These are phyloP conservation scores for Ianthella basta DNA, from an alignment of 37 sponge, comb jelly and placozoan genomes.

Conservation along the genomic window DNA sequence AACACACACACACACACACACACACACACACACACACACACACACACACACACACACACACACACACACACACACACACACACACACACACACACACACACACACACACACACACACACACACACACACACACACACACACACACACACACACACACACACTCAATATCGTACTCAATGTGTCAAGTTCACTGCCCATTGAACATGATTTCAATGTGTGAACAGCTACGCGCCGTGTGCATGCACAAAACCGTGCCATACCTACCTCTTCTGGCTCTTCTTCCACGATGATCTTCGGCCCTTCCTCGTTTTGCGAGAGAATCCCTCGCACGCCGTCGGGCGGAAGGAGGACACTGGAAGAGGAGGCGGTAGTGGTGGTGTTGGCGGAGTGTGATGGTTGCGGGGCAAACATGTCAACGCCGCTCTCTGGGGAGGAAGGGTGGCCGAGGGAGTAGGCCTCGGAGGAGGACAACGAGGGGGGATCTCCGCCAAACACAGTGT, in stretches of 20 bases:
- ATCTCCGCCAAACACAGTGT: no score
- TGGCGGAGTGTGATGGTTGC: background rate
- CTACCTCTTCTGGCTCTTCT: constrained; percentile 82
- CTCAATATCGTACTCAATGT: no score
- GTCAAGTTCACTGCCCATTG: no score
- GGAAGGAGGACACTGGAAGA: background rate
- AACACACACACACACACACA: no score
- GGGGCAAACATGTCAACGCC: constrained; percentile 30
- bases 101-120: no score
- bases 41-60: no score
- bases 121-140: no score
- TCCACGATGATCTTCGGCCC: constrained; percentile 38
- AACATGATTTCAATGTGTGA: background rate
- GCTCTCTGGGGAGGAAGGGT: constrained; percentile 46
- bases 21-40: background rate
- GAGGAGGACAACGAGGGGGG: background rate
- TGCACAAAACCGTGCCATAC: background rate
- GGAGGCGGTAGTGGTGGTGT: background rate
- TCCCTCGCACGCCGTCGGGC: background rate
- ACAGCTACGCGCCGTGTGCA: background rate
- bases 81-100: no score
- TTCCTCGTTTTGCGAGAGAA: background rate
- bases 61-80: no score
- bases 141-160: no score
- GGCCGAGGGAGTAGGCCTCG: background rate